Conservation (phyloP, 2,888 invertebrate genomes). For the Parelbella ahira region DNA sequence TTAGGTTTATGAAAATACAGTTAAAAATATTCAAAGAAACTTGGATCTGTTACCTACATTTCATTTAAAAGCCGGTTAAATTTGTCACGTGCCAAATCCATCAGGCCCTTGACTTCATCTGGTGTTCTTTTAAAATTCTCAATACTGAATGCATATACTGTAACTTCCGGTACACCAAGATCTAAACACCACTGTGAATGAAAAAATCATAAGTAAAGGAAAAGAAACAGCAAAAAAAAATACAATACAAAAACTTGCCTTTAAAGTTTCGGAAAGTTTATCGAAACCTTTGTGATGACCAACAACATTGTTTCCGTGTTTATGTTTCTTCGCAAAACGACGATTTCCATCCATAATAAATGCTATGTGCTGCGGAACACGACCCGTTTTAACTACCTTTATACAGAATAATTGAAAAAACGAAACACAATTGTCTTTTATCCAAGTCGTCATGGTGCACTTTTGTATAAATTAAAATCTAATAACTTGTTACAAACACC, state of each 20-base stretch:
- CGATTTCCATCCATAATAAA: slow-evolving; percentile 99
- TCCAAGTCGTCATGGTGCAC: slow-evolving; percentile 80
- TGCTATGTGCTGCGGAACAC: slow-evolving; percentile 94
- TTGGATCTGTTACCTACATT: slow-evolving; percentile 69
- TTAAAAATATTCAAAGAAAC: not conserved
- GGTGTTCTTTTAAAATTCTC: slow-evolving; percentile 97
- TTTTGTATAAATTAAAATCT: no score
- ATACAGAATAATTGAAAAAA: slow-evolving; percentile 88
- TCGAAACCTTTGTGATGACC: slow-evolving; percentile 93
- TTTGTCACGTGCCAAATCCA: slow-evolving; percentile 93
- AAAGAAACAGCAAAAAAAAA: not conserved
- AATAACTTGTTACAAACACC: no score
- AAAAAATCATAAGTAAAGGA: not conserved
- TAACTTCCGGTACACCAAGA: slow-evolving; percentile 95
- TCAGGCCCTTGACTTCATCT: slow-evolving; percentile 93
- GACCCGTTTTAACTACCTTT: slow-evolving; percentile 87
- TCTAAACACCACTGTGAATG: slow-evolving; percentile 90
- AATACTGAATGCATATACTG: slow-evolving; percentile 99
- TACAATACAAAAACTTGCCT: slow-evolving; percentile 59
- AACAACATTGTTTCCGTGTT: slow-evolving; percentile 83
- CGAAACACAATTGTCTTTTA: slow-evolving; percentile 86
- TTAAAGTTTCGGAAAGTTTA: slow-evolving; percentile 88
- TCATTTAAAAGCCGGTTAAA: slow-evolving; percentile 90
- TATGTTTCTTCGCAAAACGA: slow-evolving; percentile 91
- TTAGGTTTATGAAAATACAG: no score